phyloP scores from a whole-genome alignment of 2,797 vertebrate genomes.

The Myotis pilosus region DNA sequence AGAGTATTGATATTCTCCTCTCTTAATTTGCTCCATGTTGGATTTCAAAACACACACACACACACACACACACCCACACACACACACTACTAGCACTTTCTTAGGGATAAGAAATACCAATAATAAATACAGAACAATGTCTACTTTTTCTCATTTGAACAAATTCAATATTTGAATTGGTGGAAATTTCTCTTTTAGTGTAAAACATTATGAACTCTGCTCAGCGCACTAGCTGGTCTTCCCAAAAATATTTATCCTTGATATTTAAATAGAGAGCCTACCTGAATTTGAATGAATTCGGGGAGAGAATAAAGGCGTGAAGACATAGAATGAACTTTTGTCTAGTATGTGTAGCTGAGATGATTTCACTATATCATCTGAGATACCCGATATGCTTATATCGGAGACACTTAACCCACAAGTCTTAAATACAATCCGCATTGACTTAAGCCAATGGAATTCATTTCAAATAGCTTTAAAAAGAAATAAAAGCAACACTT shows the following conservation, averaged over 20 bases:
- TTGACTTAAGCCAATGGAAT: not conserved
- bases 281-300: not conserved
- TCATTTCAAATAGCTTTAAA: not conserved
- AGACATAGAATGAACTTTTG: not conserved
- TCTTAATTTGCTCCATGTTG: not conserved
- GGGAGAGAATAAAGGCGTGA: not conserved
- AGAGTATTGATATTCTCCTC: not conserved
- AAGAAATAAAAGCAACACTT: not conserved
- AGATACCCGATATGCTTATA: not conserved
- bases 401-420: not conserved
- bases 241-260: constrained; percentile 9
- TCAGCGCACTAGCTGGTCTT: not conserved
- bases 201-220: not conserved
- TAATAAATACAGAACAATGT: not conserved
- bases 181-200: not conserved
- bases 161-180: not conserved
- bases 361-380: not conserved
- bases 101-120: not conserved
- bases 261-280: not conserved
- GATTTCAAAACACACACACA: not conserved
- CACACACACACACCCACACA: not conserved
- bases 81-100: not conserved
- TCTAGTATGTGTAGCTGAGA: not conserved
- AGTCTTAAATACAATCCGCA: not conserved
- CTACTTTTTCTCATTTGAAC: not conserved